Evolutionary conservation across 2,888 invertebrate genomes (phyloP), one percentile per base, ranked within the genome.

Genomic region (Euzophera pinguis): DNA sequence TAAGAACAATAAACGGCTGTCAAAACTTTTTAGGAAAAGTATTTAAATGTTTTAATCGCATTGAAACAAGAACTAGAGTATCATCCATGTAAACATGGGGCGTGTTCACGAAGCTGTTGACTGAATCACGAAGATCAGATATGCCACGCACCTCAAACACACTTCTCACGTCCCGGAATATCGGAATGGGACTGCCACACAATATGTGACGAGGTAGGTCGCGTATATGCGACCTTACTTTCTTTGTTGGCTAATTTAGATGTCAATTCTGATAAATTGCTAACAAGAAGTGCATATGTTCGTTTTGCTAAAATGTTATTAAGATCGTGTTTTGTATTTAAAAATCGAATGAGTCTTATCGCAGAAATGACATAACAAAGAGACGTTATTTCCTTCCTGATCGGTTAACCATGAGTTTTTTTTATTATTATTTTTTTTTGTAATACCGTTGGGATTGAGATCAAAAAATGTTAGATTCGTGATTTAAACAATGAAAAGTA

Each of bases 141-240:
- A 64, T 58, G 53, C 52, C 58, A 65, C 68, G 74, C 71, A 72
- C 66, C 56, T 64, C 54, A 65, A 63, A 63, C 75, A 78, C 67
- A 77, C 63, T 79, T 79, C 79, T 71, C 79, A 79, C 75, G 78
- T 61, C 58, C 71, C 58, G 47, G 61, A 56, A 53, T 16, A 12
- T 35, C 37, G 43, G 53, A 62, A 63, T 60, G 39, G 48, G 53
- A 35, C 32, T 34, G 38, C n/a, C 13, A 61, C 53, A 70, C 67
- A 65, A 67, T 69, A 62, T 57, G 51, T 9, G 29, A 27, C n/a
- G 43, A 27, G 12, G 47, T 48, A 16, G 38, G 47, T 53, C 45
- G 22, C 32, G 22, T 29, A 14, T 57, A 51, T 57, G 57, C 42
- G 35, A 29, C 32, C 32, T 39, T 10, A 39, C 49, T 39, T 50